Conservation (phyloP, 2,888 invertebrate species). For the Callosobruchus maculatus region DNA sequence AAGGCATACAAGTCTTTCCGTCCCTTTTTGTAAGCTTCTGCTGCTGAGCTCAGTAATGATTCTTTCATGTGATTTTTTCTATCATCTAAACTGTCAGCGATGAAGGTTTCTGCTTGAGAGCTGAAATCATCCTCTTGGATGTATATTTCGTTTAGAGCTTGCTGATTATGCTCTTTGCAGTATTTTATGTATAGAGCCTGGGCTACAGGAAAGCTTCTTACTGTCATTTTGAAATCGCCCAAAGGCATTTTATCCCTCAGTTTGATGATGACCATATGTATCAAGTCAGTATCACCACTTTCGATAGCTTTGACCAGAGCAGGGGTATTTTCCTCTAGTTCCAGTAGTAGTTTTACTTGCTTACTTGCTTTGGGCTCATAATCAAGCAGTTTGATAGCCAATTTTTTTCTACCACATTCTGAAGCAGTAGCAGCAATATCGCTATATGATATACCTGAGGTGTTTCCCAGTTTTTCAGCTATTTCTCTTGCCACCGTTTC, state of each 20-base stretch:
- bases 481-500: constrained; percentile 86
- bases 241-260: constrained; percentile 82
- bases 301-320: constrained; percentile 89
- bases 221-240: constrained; percentile 83
- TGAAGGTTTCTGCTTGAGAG: constrained; percentile 77
- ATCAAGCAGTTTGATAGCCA: constrained; percentile 89
- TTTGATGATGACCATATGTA: constrained; percentile 82
- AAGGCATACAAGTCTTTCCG: constrained; percentile 73
- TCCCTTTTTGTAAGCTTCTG: constrained; percentile 66
- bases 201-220: constrained; percentile 78
- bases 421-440: constrained; percentile 91
- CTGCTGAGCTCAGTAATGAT: constrained; percentile 58
- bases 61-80: constrained; percentile 52
- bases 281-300: constrained; percentile 91
- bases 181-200: constrained; percentile 84
- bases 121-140: constrained; percentile 88
- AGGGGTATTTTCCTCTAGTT: constrained; percentile 73
- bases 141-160: constrained; percentile 78
- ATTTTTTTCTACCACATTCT: constrained; percentile 79
- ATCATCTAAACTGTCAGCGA: constrained; percentile 71
- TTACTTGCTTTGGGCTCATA: constrained; percentile 80
- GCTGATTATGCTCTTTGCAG: constrained; percentile 76
- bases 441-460: constrained; percentile 87
- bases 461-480: constrained; percentile 80
- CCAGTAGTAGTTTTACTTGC: constrained; percentile 50